These are phyloP conservation scores for Erythrocercus mccallii DNA, from an alignment of 2,113 vertebrate species.

Conservation along the genomic window DNA sequence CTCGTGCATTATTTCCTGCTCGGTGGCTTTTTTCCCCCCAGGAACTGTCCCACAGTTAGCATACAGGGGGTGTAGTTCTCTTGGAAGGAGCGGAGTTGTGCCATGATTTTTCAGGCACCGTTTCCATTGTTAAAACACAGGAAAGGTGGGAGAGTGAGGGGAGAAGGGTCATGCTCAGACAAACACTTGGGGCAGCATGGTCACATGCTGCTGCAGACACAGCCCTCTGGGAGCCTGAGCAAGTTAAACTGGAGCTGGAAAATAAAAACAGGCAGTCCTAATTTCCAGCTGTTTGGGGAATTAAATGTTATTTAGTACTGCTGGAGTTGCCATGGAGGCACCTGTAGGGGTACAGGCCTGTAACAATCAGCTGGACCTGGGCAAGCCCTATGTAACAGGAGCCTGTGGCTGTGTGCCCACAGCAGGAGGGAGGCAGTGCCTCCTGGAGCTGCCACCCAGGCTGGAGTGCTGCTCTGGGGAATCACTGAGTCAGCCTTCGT, in stretches of 20 bases:
- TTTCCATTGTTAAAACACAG: neutral
- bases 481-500: fast-evolving
- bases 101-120: neutral
- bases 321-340: neutral
- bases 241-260: neutral
- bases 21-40: neutral
- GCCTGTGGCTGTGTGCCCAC: neutral
- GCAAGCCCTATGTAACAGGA: neutral
- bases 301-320: neutral
- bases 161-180: neutral
- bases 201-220: neutral
- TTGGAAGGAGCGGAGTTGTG: neutral
- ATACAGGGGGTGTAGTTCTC: fast-evolving
- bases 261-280: neutral
- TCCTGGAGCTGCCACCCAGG: neutral
- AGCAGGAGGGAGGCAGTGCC: neutral
- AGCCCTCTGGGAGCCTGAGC: neutral
- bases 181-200: neutral
- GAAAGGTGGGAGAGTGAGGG: neutral
- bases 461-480: neutral
- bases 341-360: neutral
- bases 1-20: neutral
- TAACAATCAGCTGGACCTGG: neutral
- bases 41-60: neutral
- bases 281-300: neutral